Evolutionary conservation across 2,888 invertebrate species (phyloP).

Genomic region (Drosophila vallismaia): DNA sequence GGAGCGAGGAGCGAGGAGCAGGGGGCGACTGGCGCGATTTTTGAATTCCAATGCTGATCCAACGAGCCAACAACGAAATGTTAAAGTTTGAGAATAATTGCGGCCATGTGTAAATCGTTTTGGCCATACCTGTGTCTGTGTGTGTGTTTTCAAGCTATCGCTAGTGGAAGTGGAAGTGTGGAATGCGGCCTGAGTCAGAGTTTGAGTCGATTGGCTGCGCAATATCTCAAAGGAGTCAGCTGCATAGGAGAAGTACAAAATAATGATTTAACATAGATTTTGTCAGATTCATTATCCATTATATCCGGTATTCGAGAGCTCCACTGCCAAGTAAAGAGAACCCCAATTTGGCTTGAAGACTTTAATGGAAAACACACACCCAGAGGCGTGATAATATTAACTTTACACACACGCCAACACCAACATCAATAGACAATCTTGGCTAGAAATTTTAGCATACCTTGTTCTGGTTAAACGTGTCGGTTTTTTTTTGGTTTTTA

Average conservation of each 20-base stretch:
- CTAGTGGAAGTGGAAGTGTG: conserved; percentile 54
- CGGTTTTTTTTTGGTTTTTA: not conserved
- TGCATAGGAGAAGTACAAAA: conserved; percentile 16
- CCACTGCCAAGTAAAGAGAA: not conserved
- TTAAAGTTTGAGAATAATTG: conserved; percentile 78
- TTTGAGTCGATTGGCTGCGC: conserved; percentile 58
- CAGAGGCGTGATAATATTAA: not conserved
- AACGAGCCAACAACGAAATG: conserved; percentile 57
- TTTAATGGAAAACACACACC: conserved; percentile 5
- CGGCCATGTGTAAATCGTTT: conserved; percentile 48
- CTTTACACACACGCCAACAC: not conserved
- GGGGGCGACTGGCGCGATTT: conserved; percentile 58
- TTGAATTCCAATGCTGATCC: conserved; percentile 70
- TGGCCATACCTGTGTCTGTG: conserved; percentile 18
- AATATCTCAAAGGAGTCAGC: conserved; percentile 39
- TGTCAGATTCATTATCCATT: conserved; percentile 11
- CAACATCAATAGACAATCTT: not conserved
- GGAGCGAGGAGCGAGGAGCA: conserved; percentile 13
- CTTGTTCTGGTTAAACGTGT: conserved; percentile 5
- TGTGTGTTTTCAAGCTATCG: conserved; percentile 5
- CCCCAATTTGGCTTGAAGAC: conserved; percentile 21
- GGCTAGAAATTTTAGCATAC: not conserved
- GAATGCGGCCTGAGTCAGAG: conserved; percentile 64
- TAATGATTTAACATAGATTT: conserved; percentile 27
- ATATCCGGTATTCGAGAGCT: conserved; percentile 20